Conservation (phyloP, 2,113 vertebrate genomes). For the Aptenodytes patagonicus region DNA sequence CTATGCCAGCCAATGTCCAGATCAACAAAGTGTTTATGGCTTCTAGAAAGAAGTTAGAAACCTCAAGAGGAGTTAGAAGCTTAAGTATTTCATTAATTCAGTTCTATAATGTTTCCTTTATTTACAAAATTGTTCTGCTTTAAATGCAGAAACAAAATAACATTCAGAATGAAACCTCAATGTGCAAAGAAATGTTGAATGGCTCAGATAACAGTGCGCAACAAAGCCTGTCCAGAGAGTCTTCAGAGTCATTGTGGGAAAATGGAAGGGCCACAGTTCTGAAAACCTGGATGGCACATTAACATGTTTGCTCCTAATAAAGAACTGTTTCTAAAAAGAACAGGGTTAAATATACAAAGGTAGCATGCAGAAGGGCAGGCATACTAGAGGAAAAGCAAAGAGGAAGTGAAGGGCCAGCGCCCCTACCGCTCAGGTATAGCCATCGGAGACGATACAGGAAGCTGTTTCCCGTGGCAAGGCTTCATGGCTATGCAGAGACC, state of each 20-base stretch:
- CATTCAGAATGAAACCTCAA: not conserved
- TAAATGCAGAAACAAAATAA: not conserved
- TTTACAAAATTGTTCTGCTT: not conserved
- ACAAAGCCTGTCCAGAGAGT: not conserved
- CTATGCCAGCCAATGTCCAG: not conserved
- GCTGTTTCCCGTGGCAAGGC: fast-evolving
- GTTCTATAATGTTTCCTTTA: not conserved
- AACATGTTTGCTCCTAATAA: not conserved
- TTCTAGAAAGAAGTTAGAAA: not conserved
- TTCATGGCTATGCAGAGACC: not conserved
- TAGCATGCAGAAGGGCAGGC: not conserved
- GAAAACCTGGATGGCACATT: not conserved
- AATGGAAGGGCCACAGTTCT: not conserved
- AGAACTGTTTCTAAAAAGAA: not conserved
- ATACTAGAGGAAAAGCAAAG: not conserved
- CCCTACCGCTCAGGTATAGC: not conserved
- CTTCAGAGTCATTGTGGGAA: not conserved
- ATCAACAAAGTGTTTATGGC: not conserved
- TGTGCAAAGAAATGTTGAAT: not conserved
- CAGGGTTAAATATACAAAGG: not conserved
- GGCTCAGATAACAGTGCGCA: not conserved
- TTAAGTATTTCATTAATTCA: not conserved
- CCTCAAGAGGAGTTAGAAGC: not conserved
- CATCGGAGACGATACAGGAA: not conserved
- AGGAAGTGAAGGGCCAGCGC: not conserved